Percentiles rank a stretch among this genome's conserved stretches.
Conservation (phyloP, 2,113 vertebrate species). For the Gorsachius goisagi region DNA sequence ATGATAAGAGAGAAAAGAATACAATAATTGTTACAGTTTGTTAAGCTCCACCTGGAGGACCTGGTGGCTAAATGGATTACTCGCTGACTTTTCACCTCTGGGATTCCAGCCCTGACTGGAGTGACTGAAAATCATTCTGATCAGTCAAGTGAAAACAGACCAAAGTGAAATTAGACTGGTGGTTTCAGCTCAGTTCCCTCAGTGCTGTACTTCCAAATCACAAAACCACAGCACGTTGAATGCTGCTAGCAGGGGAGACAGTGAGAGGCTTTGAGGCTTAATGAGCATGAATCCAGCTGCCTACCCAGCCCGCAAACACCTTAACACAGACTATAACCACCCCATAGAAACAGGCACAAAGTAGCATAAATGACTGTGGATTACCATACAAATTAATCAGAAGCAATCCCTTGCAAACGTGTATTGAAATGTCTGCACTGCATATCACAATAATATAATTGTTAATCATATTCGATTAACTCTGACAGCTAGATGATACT, state of each 20-base stretch:
- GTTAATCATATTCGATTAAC: constrained; percentile 14
- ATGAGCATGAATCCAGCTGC: constrained; percentile 46
- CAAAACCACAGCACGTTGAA: constrained; percentile 49
- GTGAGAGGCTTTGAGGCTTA: neutral
- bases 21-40: constrained; percentile 38
- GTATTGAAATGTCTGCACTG: neutral
- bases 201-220: constrained; percentile 59
- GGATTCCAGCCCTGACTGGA: constrained; percentile 63
- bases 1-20: constrained; percentile 32
- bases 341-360: neutral
- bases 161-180: constrained; percentile 66
- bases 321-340: neutral
- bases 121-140: constrained; percentile 77
- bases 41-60: constrained; percentile 62
- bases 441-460: constrained; percentile 3
- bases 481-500: neutral
- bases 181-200: constrained; percentile 56
- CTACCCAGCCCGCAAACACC: constrained; percentile 19
- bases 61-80: constrained; percentile 68
- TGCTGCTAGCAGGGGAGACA: constrained; percentile 16
- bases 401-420: neutral
- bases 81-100: constrained; percentile 69
- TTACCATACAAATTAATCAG: constrained; percentile 51
- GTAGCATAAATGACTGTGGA: constrained; percentile 27
- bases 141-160: constrained; percentile 72